Percentiles rank a stretch among this genome's conserved stretches.
phyloP scores from a whole-genome alignment of 2,888 invertebrate genomes.

The Dorcus hopei region DNA sequence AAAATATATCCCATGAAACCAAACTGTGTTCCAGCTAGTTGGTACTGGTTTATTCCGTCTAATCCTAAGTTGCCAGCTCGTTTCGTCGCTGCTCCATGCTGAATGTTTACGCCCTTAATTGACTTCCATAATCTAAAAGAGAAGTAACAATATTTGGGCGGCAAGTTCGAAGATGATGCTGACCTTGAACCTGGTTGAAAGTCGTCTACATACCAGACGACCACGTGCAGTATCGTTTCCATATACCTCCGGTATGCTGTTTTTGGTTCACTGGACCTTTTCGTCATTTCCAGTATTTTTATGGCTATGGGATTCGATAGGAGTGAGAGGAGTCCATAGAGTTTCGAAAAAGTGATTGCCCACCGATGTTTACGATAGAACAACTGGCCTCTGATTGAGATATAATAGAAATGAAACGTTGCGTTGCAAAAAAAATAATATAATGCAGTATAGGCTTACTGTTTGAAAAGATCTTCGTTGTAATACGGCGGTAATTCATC shows the following conservation, averaged over 20 bases:
- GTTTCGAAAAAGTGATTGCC: slow-evolving; percentile 67
- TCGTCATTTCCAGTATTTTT: slow-evolving; percentile 66
- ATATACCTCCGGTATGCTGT: slow-evolving; percentile 76
- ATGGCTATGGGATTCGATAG: slow-evolving; percentile 73
- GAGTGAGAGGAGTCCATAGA: slow-evolving; percentile 72
- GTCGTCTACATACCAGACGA: slow-evolving; percentile 76
- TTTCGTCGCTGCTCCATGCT: slow-evolving; percentile 63
- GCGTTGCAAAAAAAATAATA: no score
- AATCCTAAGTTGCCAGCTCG: slow-evolving; percentile 46
- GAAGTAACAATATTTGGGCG: neutral
- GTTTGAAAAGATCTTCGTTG: slow-evolving; percentile 25
- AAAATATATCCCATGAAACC: slow-evolving; percentile 79
- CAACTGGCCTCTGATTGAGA: slow-evolving; percentile 61
- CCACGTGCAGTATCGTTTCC: slow-evolving; percentile 72
- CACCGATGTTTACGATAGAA: slow-evolving; percentile 71
- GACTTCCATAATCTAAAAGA: slow-evolving; percentile 64
- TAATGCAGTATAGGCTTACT: no score
- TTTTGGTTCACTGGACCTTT: slow-evolving; percentile 62
- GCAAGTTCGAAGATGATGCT: slow-evolving; percentile 26
- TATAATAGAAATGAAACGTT: no score
- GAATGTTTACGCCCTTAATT: slow-evolving; percentile 61
- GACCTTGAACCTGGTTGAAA: slow-evolving; percentile 61
- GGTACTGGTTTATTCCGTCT: slow-evolving; percentile 71
- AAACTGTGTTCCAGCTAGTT: slow-evolving; percentile 82
- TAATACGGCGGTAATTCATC: no score